Base-by-base conservation (phyloP, 2,888 invertebrate genomes). In the Epirrhoe tristata region DNA sequence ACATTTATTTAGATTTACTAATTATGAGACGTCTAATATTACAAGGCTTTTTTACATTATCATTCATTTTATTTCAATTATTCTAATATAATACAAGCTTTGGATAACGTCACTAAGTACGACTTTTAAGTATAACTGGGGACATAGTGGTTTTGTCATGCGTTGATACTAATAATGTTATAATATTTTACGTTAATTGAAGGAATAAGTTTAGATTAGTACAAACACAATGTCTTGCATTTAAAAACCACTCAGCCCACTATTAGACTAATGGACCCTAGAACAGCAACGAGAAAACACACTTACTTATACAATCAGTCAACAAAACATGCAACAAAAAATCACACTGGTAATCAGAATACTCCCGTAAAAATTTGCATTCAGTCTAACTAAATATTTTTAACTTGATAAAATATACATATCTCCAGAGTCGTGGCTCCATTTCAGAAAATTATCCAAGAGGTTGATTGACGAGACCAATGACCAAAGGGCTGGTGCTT, bases 101-200 rank as follows among this genome's bases (percentile, higher is more conserved):
- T 77, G 74, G 73, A 74, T 73, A 70, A 67, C 72, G 65, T 70
- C 61, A 53, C 75, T 75, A 75, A 75, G 75, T 77, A 77, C 76
- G 59, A 69, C 54, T 70, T 75, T 77, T 75, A 75, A 71, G 74
- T 58, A 10, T 72, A 58, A 58, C 60, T 69, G 16, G 12, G 14
- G 48, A 16, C 14, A 14, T 16, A 16, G 14, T 6, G 5, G 16
- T 14, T 16, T 6, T 48, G 16, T 16, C 48, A 7, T 1, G 39
- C 39, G 12, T 43, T 12, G 12, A 48, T 16, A 6, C 48, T 16
- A 14, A 48, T 7, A 48, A 24, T 24, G 24, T n/a, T n/a, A n/a
- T n/a, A n/a, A n/a, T n/a, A n/a, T n/a, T n/a, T n/a, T n/a, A n/a
- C 24, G 24, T 24, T 24, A 24, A 24, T 3, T 24, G 24, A 24